These are phyloP conservation scores for Oreochromis spilurus DNA, from an alignment of 2,113 vertebrate species.

Conservation along the genomic window DNA sequence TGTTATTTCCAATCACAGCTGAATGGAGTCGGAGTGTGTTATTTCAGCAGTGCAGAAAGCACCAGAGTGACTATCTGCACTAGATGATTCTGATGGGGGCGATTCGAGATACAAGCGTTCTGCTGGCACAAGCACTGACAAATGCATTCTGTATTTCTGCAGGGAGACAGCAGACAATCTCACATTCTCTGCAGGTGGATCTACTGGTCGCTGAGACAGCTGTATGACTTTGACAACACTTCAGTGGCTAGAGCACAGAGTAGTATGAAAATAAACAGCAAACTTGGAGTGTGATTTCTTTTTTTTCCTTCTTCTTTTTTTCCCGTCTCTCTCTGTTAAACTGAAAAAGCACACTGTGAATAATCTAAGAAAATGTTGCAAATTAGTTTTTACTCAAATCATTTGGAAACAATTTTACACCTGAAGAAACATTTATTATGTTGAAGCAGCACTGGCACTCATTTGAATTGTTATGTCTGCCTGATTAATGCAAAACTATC, in stretches of 20 bases:
- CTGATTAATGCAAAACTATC: not conserved
- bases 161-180: constrained; percentile 36
- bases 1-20: constrained; percentile 69
- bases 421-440: not conserved
- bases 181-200: constrained; percentile 35
- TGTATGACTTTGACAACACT: not conserved
- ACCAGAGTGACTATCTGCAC: constrained; percentile 36
- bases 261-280: not conserved
- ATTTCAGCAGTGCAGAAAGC: constrained; percentile 48
- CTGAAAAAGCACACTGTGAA: not conserved
- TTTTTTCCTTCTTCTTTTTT: not conserved
- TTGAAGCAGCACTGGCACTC: not conserved
- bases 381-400: not conserved
- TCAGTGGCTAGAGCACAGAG: not conserved
- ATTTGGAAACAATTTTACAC: not conserved
- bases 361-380: not conserved
- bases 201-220: constrained; percentile 15
- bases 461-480: not conserved
- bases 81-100: constrained; percentile 46
- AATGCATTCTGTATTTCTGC: constrained; percentile 36
- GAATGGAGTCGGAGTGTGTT: constrained; percentile 60
- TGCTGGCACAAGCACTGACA: constrained; percentile 49
- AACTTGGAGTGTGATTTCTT: accelerated
- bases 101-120: constrained; percentile 45
- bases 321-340: accelerated